A percentile compares a stretch with the other conserved stretches of the same genome.
Conservation (phyloP, 30 jellyfish, hydroid and myxozoan genomes). For the Morbakka virulenta region DNA sequence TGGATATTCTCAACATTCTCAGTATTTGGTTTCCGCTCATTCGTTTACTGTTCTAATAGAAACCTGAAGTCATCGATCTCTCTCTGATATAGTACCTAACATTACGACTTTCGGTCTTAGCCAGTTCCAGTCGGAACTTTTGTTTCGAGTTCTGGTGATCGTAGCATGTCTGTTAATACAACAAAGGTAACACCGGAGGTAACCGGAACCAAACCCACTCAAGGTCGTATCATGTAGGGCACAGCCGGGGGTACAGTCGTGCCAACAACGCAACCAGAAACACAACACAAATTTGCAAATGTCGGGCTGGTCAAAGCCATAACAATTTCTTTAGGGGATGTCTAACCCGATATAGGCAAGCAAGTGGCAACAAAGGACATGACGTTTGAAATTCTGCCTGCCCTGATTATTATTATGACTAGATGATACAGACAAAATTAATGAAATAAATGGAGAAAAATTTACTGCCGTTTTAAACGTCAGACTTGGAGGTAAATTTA, state of each 20-base stretch:
- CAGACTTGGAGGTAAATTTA: neutral
- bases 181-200: neutral
- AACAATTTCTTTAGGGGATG: slow-evolving; percentile 1
- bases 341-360: neutral
- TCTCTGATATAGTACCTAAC: no score
- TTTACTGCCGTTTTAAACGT: slow-evolving; percentile 28
- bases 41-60: no score
- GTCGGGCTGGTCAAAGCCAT: slow-evolving; percentile 32
- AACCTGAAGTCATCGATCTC: no score
- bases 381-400: slow-evolving; percentile 1
- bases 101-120: no score
- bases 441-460: neutral
- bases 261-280: no score
- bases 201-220: slow-evolving; percentile 4
- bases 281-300: slow-evolving; percentile 1
- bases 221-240: neutral
- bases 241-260: slow-evolving; percentile 9
- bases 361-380: neutral
- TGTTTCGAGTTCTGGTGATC: neutral
- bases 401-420: neutral
- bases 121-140: no score
- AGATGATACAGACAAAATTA: neutral
- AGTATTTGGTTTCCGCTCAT: no score
- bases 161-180: neutral
- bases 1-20: no score